Percentiles rank a stretch among this genome's conserved stretches.
phyloP scores from a whole-genome alignment of 2,888 invertebrate species.

The Bombylius discolor region DNA sequence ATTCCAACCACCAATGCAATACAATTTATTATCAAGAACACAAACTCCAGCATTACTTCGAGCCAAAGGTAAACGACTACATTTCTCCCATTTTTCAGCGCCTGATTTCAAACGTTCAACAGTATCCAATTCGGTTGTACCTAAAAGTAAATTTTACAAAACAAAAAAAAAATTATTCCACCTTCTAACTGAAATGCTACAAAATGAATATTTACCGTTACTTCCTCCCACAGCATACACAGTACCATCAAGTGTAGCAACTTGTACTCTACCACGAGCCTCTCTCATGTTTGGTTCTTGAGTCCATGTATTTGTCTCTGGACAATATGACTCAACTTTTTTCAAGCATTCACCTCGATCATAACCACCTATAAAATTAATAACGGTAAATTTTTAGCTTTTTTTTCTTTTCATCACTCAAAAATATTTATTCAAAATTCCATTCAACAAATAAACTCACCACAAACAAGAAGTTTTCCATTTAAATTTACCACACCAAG shows the following conservation, averaged over 20 bases:
- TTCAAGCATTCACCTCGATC: conserved; percentile 72
- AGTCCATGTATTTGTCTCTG: conserved; percentile 55
- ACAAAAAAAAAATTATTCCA: not conserved
- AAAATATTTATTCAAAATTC: not conserved
- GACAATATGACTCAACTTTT: conserved; percentile 61
- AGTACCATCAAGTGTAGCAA: conserved; percentile 51
- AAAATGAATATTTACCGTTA: conserved; percentile 48
- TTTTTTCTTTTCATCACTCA: too few species aligned
- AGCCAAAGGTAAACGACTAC: conserved; percentile 46
- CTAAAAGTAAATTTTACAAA: conserved; percentile 1
- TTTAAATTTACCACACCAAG: conserved; percentile 59
- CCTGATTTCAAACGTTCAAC: conserved; percentile 42
- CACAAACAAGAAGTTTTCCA: conserved; percentile 63
- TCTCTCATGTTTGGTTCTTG: conserved; percentile 56
- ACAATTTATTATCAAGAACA: conserved; percentile 49
- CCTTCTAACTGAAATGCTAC: not conserved
- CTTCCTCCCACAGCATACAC: conserved; percentile 74
- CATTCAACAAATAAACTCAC: conserved; percentile 5
- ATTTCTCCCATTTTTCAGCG: conserved; percentile 39
- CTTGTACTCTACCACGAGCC: conserved; percentile 66
- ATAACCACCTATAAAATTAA: conserved; percentile 44
- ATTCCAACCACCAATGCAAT: conserved; percentile 70
- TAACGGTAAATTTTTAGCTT: not conserved
- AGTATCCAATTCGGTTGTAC: conserved; percentile 58
- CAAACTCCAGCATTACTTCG: conserved; percentile 59